A percentile compares a stretch with the other conserved stretches of the same genome.
phyloP scores from a whole-genome alignment of 2,888 invertebrate genomes.

The Ormyrus thymus region DNA sequence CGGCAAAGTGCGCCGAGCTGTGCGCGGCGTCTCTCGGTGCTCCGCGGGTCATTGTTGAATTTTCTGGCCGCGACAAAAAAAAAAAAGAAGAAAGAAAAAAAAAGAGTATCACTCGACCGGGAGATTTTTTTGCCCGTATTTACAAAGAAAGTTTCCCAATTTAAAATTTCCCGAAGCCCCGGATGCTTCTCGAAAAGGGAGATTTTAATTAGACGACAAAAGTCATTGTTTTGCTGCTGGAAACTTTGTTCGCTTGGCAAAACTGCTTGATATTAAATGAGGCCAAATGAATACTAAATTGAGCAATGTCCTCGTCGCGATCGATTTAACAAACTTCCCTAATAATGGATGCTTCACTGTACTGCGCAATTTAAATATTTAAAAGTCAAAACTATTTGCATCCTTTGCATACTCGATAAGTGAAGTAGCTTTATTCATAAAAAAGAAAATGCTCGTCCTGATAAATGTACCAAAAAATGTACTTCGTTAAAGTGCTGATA shows the following conservation, averaged over 20 bases:
- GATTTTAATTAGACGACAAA: slow-evolving; percentile 10
- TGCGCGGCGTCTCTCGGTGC: background rate
- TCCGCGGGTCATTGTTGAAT: slow-evolving; percentile 18
- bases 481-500: background rate
- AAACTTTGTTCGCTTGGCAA: background rate
- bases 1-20: too few relatives aligned
- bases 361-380: too few relatives aligned
- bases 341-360: too few relatives aligned
- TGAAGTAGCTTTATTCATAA: too few relatives aligned
- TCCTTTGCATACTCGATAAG: too few relatives aligned
- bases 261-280: background rate
- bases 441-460: too few relatives aligned
- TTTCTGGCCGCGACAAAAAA: background rate
- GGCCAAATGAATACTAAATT: too few relatives aligned
- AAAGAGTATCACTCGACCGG: background rate
- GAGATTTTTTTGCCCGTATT: slow-evolving; percentile 2
- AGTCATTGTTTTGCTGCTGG: background rate
- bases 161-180: slow-evolving; percentile 28
- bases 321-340: too few relatives aligned
- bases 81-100: slow-evolving; percentile 4
- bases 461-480: too few relatives aligned
- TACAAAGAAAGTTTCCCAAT: slow-evolving; percentile 38
- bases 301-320: too few relatives aligned
- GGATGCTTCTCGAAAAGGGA: background rate
- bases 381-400: too few relatives aligned